Percentiles rank a stretch among this genome's conserved stretches.
Conservation (phyloP, 1,140 invertebrate genomes). For the Pachyrhynchus sulphureomaculatus region DNA sequence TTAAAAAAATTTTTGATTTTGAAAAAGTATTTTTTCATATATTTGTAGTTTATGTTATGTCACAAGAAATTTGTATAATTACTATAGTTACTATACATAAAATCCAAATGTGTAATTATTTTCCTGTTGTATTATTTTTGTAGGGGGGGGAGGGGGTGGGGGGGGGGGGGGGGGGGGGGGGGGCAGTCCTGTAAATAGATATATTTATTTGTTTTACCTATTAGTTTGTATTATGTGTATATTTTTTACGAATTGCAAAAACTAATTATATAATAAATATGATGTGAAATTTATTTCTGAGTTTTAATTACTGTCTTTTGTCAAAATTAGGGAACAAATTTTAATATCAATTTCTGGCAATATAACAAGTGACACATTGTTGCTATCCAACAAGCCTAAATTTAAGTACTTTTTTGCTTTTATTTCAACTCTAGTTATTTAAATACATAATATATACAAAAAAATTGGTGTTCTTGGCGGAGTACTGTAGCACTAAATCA, state of each 20-base stretch:
- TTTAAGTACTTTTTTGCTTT: no score
- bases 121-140: constrained; percentile 51
- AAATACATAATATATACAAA: no score
- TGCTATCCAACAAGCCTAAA: no score
- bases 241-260: constrained; percentile 50
- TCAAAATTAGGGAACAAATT: neutral
- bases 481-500: no score
- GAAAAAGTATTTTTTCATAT: no score
- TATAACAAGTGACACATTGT: no score
- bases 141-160: no score
- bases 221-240: constrained; percentile 51
- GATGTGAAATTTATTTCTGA: constrained; percentile 44
- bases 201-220: constrained; percentile 50
- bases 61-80: constrained; percentile 1
- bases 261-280: constrained; percentile 48
- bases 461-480: no score
- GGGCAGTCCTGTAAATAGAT: constrained; percentile 51
- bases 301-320: neutral
- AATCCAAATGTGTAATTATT: constrained; percentile 41
- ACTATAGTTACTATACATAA: constrained; percentile 7
- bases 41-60: neutral
- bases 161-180: no score
- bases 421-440: no score
- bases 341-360: no score
- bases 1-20: no score